A percentile compares a stretch with the other conserved stretches of the same genome.
Conservation (phyloP, 2,797 vertebrate species). For the Stomatorhinus walkeri region DNA sequence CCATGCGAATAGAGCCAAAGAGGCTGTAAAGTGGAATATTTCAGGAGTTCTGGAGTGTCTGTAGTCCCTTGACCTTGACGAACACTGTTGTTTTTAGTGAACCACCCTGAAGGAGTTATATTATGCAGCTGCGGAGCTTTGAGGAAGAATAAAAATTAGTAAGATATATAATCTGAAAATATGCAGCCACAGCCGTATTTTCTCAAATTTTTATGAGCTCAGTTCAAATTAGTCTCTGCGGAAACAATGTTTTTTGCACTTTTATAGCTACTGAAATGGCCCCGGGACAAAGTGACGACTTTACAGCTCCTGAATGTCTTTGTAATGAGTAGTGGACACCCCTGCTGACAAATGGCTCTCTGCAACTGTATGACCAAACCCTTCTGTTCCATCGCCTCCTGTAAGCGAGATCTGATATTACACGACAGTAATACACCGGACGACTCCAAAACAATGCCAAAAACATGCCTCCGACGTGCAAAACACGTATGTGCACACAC, state of each 20-base stretch:
- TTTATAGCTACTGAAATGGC: conserved; percentile 16
- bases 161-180: conserved; percentile 6
- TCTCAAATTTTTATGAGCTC: neutral
- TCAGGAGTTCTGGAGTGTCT: neutral
- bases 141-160: neutral
- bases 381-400: neutral
- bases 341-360: neutral
- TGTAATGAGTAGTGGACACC: neutral
- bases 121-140: neutral
- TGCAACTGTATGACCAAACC: neutral
- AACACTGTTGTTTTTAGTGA: neutral
- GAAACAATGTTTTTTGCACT: neutral
- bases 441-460: neutral
- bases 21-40: neutral
- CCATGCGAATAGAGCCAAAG: neutral
- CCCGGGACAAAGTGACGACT: conserved; percentile 5
- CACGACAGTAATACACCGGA: neutral
- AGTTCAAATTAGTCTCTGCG: neutral
- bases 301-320: neutral
- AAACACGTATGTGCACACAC: neutral
- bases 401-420: neutral
- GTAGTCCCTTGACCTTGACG: neutral
- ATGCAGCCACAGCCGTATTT: neutral
- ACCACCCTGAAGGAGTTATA: neutral
- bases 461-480: neutral